Evolutionary conservation across 2,113 vertebrate species (phyloP), one percentile per base, ranked within the genome.

Genomic region (Apeltes quadracus): DNA sequence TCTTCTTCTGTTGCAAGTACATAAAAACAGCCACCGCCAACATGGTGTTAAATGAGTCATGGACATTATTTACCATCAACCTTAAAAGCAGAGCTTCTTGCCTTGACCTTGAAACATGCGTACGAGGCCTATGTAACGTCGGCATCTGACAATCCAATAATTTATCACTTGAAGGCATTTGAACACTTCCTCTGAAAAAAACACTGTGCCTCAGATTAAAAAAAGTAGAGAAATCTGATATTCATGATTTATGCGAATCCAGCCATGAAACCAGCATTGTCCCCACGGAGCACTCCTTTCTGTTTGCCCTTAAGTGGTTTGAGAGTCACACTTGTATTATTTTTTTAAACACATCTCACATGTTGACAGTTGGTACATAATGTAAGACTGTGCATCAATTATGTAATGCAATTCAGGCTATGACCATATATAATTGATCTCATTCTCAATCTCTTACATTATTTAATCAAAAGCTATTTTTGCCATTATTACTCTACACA

Each of bases 331-430:
- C 85, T 88, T 89, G 84, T 90, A 84, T 90, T 84, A 77, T 91
- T 91, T 84, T 87, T 92, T 87, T 77, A 85, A 84, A 87, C 84
- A 88, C 88, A 88, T 89, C 91, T 91, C 85, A 88, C 87, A 92
- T 89, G 89, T 93, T 92, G 89, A 91, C 91, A 87, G 91, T 91
- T 78, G 75, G 87, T 90, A 85, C 87, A 91, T 92, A 89, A 92
- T 92, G 88, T 84, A 93, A 69, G 84, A 88, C 82, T 58, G 23
- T 66, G 78, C 90, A 92, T 93, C 88, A 92, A 91, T 92, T 92
- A 92, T 93, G 92, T 78, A 92, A 86, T 77, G 87, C 90, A 89
- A 90, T 93, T 93, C 87, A 91, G 89, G 84, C 87, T 90, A 90
- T 88, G 85, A 88, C 79, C 72, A 89, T 89, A 89, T 91, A 90